phyloP scores from a whole-genome alignment of 2,113 vertebrate genomes.

The Herpailurus yagouaroundi region DNA sequence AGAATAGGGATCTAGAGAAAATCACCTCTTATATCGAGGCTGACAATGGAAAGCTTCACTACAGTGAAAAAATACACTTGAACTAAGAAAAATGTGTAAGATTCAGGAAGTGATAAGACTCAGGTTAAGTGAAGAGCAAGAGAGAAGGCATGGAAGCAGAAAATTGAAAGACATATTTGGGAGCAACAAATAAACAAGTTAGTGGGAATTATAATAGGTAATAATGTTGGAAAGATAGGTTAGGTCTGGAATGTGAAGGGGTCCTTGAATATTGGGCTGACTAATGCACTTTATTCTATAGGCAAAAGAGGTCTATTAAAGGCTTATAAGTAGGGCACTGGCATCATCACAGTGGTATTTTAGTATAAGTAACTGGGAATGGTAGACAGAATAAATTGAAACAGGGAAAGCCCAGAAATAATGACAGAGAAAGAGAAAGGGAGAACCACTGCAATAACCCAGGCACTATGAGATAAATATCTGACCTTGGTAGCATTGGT shows the following conservation, averaged over 20 bases:
- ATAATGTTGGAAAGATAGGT: neutral
- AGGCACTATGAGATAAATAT: neutral
- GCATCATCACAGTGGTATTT: neutral
- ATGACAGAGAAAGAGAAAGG: neutral
- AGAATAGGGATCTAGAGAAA: neutral
- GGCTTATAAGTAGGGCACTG: neutral
- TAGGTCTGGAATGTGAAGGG: neutral
- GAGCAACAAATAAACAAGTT: slow-evolving; percentile 31
- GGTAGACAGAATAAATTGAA: neutral
- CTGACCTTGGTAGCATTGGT: neutral
- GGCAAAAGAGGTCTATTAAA: slow-evolving; percentile 12
- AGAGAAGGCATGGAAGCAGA: neutral
- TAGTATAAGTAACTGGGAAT: slow-evolving; percentile 26
- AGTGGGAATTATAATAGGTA: neutral
- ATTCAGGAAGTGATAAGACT: neutral
- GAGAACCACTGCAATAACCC: neutral
- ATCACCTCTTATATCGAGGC: neutral
- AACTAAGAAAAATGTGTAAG: neutral
- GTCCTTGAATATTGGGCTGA: neutral
- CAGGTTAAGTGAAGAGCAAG: neutral
- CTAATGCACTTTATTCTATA: neutral
- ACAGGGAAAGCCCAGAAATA: neutral
- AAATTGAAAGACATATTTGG: slow-evolving; percentile 1
- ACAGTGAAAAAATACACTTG: neutral
- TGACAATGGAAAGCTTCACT: slow-evolving; percentile 14